Base-by-base conservation (phyloP, 2,888 invertebrate species). In the Entomobrya proxima region DNA sequence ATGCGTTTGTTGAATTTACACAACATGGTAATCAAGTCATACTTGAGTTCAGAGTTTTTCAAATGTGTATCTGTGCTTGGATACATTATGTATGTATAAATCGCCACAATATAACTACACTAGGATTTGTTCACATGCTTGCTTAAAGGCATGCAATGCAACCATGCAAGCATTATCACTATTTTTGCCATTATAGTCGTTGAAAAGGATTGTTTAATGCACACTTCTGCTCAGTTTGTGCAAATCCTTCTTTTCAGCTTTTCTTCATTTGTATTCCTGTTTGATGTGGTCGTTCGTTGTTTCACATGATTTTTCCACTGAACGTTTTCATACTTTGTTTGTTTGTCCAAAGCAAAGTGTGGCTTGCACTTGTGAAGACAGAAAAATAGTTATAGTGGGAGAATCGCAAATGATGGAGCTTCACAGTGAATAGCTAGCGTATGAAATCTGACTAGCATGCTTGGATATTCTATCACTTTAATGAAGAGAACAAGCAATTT, bases 171-270 rank as follows among this genome's bases (percentile, higher is more conserved):
- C 47, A 40, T 79, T 85, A 85, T 79, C 75, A 79, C 64, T 32
- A 74, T 75, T 75, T 75, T 83, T 76, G 75, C 44, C 52, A 83
- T 80, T 80, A 55, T 83, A 67, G 50, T 75, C 37, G 52, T 79
- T 74, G 85, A 79, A 75, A 80, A 79, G 85, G 85, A 85, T 85
- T 85, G 85, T 86, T 86, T 81, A 81, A 81, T 86, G 76, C 85
- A 86, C 69, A 86, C 77, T 80, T 86, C 64, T 81, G 81, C 67
- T 76, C 80, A 85, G 79, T 79, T 52, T 79, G 50, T 79, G 85
- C 85, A 58, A 80, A 86, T 76, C 76, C 67, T 72, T 76, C 67
- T 76, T 69, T 84, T 69, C 58, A 78, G 74, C 78, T 85, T 85
- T 85, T 75, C 80, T 85, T 85, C 85, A 69, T 47, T 50, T 67